phyloP scores from a whole-genome alignment of 2,888 invertebrate species.

The Calameuta pallipes region DNA sequence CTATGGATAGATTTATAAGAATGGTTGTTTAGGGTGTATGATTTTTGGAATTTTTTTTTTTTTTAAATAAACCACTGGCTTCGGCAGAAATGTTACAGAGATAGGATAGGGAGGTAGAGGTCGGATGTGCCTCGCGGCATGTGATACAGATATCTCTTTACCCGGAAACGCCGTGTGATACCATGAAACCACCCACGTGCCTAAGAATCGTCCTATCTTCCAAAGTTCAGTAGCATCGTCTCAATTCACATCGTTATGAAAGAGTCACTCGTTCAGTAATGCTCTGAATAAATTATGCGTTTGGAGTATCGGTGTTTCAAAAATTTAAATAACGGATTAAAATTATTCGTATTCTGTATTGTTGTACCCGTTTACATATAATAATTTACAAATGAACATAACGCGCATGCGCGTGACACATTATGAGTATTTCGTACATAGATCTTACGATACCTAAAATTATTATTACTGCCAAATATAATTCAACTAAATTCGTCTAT shows the following conservation, averaged over 20 bases:
- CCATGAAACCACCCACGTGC: constrained; percentile 41
- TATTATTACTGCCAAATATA: not conserved
- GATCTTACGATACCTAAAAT: not conserved
- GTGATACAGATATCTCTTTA: constrained; percentile 51
- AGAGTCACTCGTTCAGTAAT: not conserved
- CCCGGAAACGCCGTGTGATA: constrained; percentile 53
- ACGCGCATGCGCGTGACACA: not conserved
- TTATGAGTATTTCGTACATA: not conserved
- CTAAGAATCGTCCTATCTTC: constrained; percentile 23
- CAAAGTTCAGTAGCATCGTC: constrained; percentile 5
- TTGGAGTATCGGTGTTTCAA: not conserved
- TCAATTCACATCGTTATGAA: not conserved
- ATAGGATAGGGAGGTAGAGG: constrained; percentile 32
- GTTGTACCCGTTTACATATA: not conserved
- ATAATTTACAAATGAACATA: not conserved
- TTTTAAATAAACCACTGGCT: constrained; percentile 1
- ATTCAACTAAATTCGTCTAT: not conserved
- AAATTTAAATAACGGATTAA: not conserved
- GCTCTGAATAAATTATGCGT: not conserved
- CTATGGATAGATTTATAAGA: too few relatives aligned
- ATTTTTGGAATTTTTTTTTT: too few relatives aligned
- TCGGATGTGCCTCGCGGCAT: constrained; percentile 41
- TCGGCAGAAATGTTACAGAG: constrained; percentile 11
- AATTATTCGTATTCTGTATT: not conserved
- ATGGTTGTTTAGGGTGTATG: too few relatives aligned